These are phyloP conservation scores for Sterrhoptilus dennistouni DNA, from an alignment of 2,113 vertebrate species.

Conservation along the genomic window DNA sequence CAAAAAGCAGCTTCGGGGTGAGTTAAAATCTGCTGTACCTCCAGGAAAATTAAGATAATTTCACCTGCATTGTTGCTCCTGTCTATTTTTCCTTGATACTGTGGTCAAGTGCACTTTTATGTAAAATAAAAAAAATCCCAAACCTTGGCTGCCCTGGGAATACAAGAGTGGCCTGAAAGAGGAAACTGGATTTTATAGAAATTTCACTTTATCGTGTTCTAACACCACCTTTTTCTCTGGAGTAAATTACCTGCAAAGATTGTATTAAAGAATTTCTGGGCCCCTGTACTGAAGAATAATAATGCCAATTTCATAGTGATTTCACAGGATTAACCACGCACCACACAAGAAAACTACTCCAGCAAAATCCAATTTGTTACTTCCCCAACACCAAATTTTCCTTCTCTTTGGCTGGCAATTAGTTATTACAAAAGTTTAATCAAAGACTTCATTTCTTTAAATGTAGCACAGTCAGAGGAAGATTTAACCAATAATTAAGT, in stretches of 20 bases:
- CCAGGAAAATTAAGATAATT: neutral
- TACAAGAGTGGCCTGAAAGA: neutral
- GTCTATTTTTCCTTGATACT: neutral
- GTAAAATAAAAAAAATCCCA: neutral
- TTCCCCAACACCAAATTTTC: neutral
- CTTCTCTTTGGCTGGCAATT: neutral
- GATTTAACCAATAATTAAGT: neutral
- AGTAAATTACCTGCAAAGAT: slow-evolving; percentile 14
- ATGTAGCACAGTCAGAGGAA: neutral
- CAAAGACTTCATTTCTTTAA: neutral
- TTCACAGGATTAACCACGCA: slow-evolving; percentile 15
- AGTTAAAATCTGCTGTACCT: neutral
- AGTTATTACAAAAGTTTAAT: neutral
- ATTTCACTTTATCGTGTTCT: neutral
- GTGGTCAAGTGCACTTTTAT: neutral
- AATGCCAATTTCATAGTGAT: slow-evolving; percentile 37
- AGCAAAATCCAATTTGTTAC: neutral
- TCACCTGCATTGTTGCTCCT: neutral
- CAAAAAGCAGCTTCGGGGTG: neutral
- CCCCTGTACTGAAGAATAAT: neutral
- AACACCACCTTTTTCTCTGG: neutral
- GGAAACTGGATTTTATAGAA: neutral
- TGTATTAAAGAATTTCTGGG: neutral
- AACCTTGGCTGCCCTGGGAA: neutral
- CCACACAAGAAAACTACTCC: neutral